Base-by-base conservation (phyloP, 2,888 invertebrate genomes). In the Caradrina kadenii region DNA sequence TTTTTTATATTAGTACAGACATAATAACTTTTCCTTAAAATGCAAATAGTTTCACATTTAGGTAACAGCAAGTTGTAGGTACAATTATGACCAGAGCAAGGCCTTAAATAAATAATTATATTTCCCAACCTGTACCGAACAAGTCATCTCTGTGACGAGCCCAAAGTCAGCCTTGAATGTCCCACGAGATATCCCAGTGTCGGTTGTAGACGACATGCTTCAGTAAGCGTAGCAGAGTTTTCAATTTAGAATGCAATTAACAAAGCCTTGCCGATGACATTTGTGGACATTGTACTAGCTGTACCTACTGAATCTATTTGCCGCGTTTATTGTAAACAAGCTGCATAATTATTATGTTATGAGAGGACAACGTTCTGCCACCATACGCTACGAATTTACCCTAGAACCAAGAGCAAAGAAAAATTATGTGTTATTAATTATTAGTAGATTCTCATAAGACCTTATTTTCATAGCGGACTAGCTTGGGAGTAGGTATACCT, bases 181-280 rank as follows among this genome's bases (percentile, higher is more conserved):
- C 79, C 69, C 74, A 45, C 8, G 69, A 69, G 75, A 63, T 48
- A 80, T 63, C 60, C 19, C 52, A 62, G 48, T 21, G 69, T 58
- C 54, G 62, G 54, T 68, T 70, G 69, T 55, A 73, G 63, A 61
- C 67, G 64, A 70, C 74, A 80, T 78, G 78, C 82, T 64, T 64
- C 69, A 72, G 22, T 42, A 61, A 70, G 50, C 68, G 54, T 59
- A 55, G 68, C 74, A 71, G 54, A 77, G 82, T 77, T 80, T 82
- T 70, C 59, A 39, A 73, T 72, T 80, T 82, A 72, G 64, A 66
- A 63, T 73, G 45, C 65, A 63, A 66, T 68, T 70, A 81, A 81
- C 73, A 81, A 56, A 61, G 58, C 55, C 50, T n/a, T 10, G 3
- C 42, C 26, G 42, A 58, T 64, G 76, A 64, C 70, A 54, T 69